Percentiles rank a stretch among this genome's conserved stretches.
Evolutionary conservation across 1,140 invertebrate genomes (phyloP).

Genomic region (Atta cephalotes): DNA sequence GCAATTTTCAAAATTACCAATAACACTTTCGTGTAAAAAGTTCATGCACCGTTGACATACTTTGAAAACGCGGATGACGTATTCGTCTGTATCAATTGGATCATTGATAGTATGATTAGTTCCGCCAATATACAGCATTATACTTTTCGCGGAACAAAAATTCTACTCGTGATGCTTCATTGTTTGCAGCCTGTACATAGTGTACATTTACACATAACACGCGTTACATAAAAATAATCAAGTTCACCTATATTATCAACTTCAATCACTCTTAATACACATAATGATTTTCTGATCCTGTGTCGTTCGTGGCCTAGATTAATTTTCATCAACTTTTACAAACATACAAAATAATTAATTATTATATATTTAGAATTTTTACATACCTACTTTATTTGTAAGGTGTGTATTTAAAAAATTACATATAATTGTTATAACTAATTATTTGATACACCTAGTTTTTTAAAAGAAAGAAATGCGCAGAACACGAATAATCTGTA

Average conservation of each 20-base stretch:
- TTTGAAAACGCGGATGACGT: slow-evolving; percentile 44
- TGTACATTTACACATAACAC: neutral
- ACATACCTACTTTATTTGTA: too few relatives aligned
- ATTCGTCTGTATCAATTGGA: slow-evolving; percentile 45
- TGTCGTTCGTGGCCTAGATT: too few relatives aligned
- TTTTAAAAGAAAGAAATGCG: too few relatives aligned
- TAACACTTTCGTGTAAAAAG: slow-evolving; percentile 61
- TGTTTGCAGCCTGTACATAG: neutral
- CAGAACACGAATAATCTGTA: too few relatives aligned
- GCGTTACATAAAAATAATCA: neutral
- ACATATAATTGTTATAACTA: too few relatives aligned
- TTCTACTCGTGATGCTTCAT: slow-evolving; percentile 29
- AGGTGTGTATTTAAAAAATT: too few relatives aligned
- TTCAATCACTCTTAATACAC: neutral
- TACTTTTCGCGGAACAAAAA: slow-evolving; percentile 39
- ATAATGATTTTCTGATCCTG: too few relatives aligned
- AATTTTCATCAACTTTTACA: too few relatives aligned
- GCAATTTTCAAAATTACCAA: slow-evolving; percentile 64
- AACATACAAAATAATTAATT: too few relatives aligned
- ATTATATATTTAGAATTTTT: too few relatives aligned
- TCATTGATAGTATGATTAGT: slow-evolving; percentile 52
- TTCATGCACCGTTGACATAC: slow-evolving; percentile 56
- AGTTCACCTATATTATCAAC: neutral
- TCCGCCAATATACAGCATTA: slow-evolving; percentile 20
- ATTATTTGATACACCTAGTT: too few relatives aligned